phyloP scores from a whole-genome alignment of 2,888 invertebrate species.

The Drosophila neutralis region DNA sequence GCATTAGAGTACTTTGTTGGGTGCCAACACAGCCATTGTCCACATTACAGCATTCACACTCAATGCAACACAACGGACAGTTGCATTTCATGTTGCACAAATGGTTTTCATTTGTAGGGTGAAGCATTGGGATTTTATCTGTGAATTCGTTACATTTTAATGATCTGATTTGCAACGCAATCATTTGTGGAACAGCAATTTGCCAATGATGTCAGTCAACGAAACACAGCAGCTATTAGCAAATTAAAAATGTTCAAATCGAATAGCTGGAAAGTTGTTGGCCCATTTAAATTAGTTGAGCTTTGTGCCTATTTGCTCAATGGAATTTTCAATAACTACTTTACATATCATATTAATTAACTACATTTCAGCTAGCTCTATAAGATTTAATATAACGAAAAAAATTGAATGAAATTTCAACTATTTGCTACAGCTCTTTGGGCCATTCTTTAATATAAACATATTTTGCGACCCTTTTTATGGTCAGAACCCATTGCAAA shows the following conservation, averaged over 20 bases:
- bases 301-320: neutral
- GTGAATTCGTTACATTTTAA: slow-evolving; percentile 20
- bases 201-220: slow-evolving; percentile 4
- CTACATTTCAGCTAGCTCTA: neutral
- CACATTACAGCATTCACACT: slow-evolving; percentile 16
- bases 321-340: neutral
- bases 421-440: neutral
- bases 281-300: neutral
- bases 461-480: neutral
- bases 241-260: neutral
- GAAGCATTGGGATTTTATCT: neutral
- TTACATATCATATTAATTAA: neutral
- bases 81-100: slow-evolving; percentile 16
- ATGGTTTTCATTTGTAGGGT: neutral
- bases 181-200: slow-evolving; percentile 8
- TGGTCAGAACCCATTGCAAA: neutral
- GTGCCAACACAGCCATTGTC: slow-evolving; percentile 17
- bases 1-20: slow-evolving; percentile 32
- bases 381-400: neutral
- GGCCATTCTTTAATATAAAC: neutral
- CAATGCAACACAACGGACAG: slow-evolving; percentile 6
- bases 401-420: neutral
- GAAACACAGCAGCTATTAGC: neutral
- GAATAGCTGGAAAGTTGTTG: neutral
- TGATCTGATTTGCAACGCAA: slow-evolving; percentile 17